Evolutionary conservation across 2,797 vertebrate species (phyloP).

Genomic region (Eospalax fontanierii): DNA sequence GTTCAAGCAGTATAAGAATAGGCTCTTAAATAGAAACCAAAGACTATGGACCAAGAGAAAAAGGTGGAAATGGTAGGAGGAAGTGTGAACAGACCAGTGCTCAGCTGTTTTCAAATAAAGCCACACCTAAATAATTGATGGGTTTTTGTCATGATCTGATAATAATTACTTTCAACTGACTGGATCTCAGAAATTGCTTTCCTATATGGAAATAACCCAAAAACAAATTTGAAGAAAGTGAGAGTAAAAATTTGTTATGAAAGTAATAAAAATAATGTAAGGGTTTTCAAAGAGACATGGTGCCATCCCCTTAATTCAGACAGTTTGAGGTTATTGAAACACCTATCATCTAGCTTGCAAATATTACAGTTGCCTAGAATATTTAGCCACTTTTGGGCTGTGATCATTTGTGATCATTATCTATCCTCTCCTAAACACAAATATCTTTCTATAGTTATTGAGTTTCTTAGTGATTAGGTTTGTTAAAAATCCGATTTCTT

Average conservation of each 20-base stretch:
- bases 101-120: slow-evolving; percentile 20
- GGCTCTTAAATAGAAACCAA: slow-evolving; percentile 55
- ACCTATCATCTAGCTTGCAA: slow-evolving; percentile 47
- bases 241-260: neutral
- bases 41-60: slow-evolving; percentile 47
- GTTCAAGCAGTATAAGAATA: slow-evolving; percentile 70
- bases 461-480: slow-evolving; percentile 37
- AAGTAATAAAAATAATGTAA: neutral
- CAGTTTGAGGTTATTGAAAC: slow-evolving; percentile 28
- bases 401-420: slow-evolving; percentile 9
- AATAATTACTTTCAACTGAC: slow-evolving; percentile 15
- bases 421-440: slow-evolving; percentile 23
- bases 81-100: neutral
- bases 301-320: neutral
- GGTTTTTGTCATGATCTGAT: neutral
- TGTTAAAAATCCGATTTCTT: slow-evolving; percentile 61
- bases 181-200: slow-evolving; percentile 15
- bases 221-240: neutral
- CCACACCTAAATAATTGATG: neutral
- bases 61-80: slow-evolving; percentile 1
- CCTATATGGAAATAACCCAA: neutral
- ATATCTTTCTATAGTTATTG: slow-evolving; percentile 36
- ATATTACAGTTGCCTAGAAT: neutral
- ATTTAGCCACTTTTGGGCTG: neutral
- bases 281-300: neutral